Evolutionary conservation across 2,888 invertebrate genomes (phyloP), one percentile per base, ranked within the genome.

Genomic region (Eudasyphora cyanicolor): DNA sequence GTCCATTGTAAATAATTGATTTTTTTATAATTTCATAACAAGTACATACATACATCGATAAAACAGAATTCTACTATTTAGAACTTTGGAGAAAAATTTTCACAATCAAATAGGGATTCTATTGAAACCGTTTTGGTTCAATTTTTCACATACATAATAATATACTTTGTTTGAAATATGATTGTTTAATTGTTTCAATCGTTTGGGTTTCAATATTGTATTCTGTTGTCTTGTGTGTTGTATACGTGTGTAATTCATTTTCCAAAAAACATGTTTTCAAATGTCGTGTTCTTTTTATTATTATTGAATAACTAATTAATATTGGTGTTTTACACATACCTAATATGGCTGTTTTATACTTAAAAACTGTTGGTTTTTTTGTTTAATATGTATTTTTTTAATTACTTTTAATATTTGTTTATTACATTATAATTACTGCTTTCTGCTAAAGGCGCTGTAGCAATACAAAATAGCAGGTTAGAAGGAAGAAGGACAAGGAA

Each of bases 281-380:
- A 74, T 62, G 21, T 71, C 45, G 35, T 67, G 27, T 19, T 76
- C 19, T 82, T 49, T 57, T 73, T 77, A 42, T 78, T 42, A 17
- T 62, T 60, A 76, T 73, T 64, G 19, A 38, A 35, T 79, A 38
- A 84, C 57, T 64, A 80, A 74, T 71, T 75, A 80, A 54, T 78
- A 77, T 80, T 80, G 83, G 83, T 84, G 83, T 84, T 84, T 64
- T 71, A 77, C 77, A 83, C 80, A 83, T 70, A 76, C 74, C 70
- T 83, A 75, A 78, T 78, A 84, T 78, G 83, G 80, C 75, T 84
- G 17, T 35, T 64, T 35, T 67, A 71, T 73, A 80, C 45, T 74
- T 73, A 62, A 70, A 67, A 76, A 67, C 45, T 76, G 42, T 77
- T 38, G 35, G 19, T 71, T 51, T 57, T 42, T 12, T 64, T n/a